Conservation (phyloP, 2,888 invertebrate genomes). For the Synergus umbraculus region DNA sequence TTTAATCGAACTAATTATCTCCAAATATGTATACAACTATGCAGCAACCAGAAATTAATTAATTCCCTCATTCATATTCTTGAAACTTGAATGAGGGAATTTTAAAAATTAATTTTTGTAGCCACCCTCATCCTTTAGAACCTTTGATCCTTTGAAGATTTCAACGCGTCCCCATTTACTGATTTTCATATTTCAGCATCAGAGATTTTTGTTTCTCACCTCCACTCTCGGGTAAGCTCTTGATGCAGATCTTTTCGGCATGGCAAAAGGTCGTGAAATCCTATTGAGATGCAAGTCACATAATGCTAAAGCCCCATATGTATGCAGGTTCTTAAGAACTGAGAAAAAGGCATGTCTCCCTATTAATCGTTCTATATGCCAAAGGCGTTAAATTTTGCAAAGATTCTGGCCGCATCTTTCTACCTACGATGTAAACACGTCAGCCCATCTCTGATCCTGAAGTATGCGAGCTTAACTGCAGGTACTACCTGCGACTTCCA, state of each 20-base stretch:
- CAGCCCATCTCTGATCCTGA: conserved; percentile 9
- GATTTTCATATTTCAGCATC: not conserved
- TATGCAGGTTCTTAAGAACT: conserved; percentile 18
- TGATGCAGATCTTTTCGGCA: not conserved
- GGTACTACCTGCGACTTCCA: not conserved
- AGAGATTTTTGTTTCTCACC: not conserved
- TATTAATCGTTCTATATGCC: conserved; percentile 32
- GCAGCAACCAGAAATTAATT: not conserved
- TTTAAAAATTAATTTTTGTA: too few species aligned
- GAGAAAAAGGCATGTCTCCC: not conserved
- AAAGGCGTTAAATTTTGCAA: conserved; percentile 22
- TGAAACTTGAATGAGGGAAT: too few species aligned
- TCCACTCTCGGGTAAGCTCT: not conserved
- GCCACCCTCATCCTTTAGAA: too few species aligned
- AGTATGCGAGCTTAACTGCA: conserved; percentile 31
- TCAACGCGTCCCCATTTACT: not conserved
- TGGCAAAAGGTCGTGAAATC: conserved; percentile 46
- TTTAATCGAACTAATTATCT: not conserved
- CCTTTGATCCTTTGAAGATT: not conserved
- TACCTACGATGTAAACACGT: conserved; percentile 21
- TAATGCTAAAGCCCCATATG: conserved; percentile 9
- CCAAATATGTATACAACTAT: not conserved
- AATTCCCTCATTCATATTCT: too few species aligned
- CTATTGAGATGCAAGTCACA: conserved; percentile 2
- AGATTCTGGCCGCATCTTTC: conserved; percentile 11